Percentiles rank a stretch among this genome's conserved stretches.
phyloP scores from a whole-genome alignment of 2,113 vertebrate species.

The Pachycephala philippinensis region DNA sequence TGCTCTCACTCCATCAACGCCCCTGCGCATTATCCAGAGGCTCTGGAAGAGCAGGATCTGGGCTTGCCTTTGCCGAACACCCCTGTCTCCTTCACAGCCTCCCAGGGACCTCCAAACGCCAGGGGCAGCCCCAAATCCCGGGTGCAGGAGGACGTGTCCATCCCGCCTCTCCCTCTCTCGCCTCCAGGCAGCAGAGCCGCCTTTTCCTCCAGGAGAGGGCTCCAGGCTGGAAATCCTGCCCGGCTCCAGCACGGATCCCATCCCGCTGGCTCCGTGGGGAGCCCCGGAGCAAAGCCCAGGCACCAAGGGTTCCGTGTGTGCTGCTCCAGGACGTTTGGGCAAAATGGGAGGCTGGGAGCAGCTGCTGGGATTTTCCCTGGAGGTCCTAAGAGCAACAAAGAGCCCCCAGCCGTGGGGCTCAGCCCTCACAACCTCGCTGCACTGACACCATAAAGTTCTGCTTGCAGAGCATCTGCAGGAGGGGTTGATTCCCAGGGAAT shows the following conservation, averaged over 20 bases:
- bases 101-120: background rate
- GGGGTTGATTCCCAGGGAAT: background rate
- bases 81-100: background rate
- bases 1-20: fast-evolving
- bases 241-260: background rate
- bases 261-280: background rate
- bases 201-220: constrained; percentile 63
- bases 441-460: fast-evolving
- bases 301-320: fast-evolving
- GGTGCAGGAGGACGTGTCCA: background rate
- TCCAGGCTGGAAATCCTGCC: constrained; percentile 21
- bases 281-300: background rate
- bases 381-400: fast-evolving
- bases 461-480: background rate
- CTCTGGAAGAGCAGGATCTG: background rate
- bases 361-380: background rate
- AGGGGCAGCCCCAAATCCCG: background rate
- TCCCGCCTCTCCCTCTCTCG: background rate
- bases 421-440: background rate
- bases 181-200: background rate
- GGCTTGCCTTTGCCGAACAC: too few relatives aligned
- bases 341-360: background rate
- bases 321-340: background rate
- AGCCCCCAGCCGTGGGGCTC: background rate
- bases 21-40: fast-evolving